Evolutionary conservation across 2,113 vertebrate genomes (phyloP), one percentile per base, ranked within the genome.

Genomic region (Sula dactylatra): DNA sequence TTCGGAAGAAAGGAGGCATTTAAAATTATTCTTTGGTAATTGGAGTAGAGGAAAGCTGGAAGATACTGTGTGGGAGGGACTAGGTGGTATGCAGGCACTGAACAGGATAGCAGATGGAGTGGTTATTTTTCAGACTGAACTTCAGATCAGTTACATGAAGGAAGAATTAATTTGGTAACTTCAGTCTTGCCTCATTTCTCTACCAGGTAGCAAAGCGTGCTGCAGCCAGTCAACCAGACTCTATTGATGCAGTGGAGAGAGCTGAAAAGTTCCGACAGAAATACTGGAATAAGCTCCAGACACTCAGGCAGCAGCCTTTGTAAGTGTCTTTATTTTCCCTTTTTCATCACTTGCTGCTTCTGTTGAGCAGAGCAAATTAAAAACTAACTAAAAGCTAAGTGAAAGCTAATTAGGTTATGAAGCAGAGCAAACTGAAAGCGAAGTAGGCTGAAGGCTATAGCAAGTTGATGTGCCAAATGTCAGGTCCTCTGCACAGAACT

Each of bases 231-330:
- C 99, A 99, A 80, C 99, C 99, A 0, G 99, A 99, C 81, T 98
- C 98, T 1, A 71, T 92, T 0, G 99, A 99, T 25, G 99, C 99
- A 0, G 82, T 55, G 1, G 98, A 99, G 96, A 97, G 99, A 92
- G 99, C 99, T 0, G 99, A 99, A 91, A 99, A 99, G 97, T 99
- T 99, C 97, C 98, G 99, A 2, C 99, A 99, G 96, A 99, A 99
- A 59, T 99, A 99, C 96, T 96, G 99, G 97, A 98, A 99, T 76
- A 99, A 99, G 96, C 98, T 99, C 10, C 99, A 99, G 98, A 99
- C 99, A 0, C 98, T 99, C 69, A 98, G 99, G 17, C 99, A 99
- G 20, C 99, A 99, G 96, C 99, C 99, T 3, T 99, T 99, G 99
- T 99, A 96, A 99, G 99, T 95, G 72, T 1, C 85, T 56, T 31